Evolutionary conservation across 2,888 invertebrate genomes (phyloP).

Genomic region (Hydroisotoma schaefferi): DNA sequence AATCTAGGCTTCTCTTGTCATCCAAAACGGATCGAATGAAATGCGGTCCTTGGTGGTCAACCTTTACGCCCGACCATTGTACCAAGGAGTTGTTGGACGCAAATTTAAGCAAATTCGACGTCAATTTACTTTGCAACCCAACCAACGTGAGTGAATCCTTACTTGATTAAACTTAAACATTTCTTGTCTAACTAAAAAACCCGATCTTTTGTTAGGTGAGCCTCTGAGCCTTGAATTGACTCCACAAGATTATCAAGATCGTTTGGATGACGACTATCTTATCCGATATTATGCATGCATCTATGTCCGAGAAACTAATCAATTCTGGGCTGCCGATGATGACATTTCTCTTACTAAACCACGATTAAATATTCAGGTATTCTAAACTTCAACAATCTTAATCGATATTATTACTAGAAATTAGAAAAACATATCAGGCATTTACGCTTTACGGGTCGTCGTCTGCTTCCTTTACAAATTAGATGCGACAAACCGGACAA

Average conservation of each 20-base stretch:
- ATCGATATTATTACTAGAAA: constrained; percentile 1
- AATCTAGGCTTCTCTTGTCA: constrained; percentile 41
- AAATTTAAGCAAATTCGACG: constrained; percentile 62
- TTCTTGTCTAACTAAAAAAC: background rate
- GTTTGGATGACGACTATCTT: constrained; percentile 66
- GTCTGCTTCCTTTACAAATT: too few species aligned
- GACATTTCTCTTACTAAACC: constrained; percentile 69
- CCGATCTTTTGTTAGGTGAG: constrained; percentile 53
- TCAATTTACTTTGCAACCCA: constrained; percentile 61
- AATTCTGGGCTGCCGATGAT: constrained; percentile 70
- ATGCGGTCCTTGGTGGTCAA: constrained; percentile 63
- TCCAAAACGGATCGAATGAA: constrained; percentile 62
- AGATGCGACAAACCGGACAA: constrained; percentile 51
- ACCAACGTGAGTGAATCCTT: constrained; percentile 54
- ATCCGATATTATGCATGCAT: constrained; percentile 71
- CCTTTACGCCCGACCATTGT: constrained; percentile 64
- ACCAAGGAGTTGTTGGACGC: constrained; percentile 66
- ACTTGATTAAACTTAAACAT: constrained; percentile 7
- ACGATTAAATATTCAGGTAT: constrained; percentile 63
- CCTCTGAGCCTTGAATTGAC: constrained; percentile 62
- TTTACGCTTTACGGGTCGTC: too few species aligned
- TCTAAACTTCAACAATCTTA: too few species aligned
- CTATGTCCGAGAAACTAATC: constrained; percentile 67
- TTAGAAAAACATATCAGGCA: background rate
- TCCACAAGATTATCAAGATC: constrained; percentile 66